phyloP scores from a whole-genome alignment of 2,113 vertebrate genomes.

The Cairina moschata region DNA sequence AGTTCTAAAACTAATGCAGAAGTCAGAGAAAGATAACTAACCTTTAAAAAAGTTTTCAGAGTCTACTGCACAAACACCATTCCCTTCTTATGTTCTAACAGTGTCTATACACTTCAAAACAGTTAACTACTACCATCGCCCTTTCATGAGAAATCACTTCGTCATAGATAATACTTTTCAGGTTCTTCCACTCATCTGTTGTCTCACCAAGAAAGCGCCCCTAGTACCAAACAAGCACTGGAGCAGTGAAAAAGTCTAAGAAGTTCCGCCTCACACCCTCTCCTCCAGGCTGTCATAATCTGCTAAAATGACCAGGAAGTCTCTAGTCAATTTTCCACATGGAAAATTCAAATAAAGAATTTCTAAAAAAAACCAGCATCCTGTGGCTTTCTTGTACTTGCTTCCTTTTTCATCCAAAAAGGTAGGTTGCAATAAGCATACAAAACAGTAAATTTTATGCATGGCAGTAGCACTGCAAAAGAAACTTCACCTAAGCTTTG shows the following conservation, averaged over 20 bases:
- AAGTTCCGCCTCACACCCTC: not conserved
- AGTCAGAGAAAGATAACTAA: not conserved
- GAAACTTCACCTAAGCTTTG: not conserved
- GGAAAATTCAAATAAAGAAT: not conserved
- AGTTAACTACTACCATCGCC: not conserved
- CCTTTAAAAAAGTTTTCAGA: not conserved
- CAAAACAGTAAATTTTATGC: rapidly evolving
- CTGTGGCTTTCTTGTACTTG: not conserved
- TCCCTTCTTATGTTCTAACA: not conserved
- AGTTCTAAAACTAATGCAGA: not conserved
- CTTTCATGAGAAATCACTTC: not conserved
- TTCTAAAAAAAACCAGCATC: not conserved
- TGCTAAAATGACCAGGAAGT: not conserved
- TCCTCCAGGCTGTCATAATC: not conserved
- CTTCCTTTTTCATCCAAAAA: not conserved
- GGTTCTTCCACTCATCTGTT: constrained; percentile 7
- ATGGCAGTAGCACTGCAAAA: not conserved
- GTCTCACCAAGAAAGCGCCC: not conserved
- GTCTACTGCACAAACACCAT: not conserved
- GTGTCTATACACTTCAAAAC: not conserved
- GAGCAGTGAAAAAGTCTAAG: not conserved
- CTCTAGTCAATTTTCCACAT: not conserved
- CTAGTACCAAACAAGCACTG: not conserved
- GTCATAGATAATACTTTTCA: not conserved
- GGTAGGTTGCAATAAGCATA: not conserved